Conservation (phyloP, 2,797 vertebrate species). For the Clarias fuscus region DNA sequence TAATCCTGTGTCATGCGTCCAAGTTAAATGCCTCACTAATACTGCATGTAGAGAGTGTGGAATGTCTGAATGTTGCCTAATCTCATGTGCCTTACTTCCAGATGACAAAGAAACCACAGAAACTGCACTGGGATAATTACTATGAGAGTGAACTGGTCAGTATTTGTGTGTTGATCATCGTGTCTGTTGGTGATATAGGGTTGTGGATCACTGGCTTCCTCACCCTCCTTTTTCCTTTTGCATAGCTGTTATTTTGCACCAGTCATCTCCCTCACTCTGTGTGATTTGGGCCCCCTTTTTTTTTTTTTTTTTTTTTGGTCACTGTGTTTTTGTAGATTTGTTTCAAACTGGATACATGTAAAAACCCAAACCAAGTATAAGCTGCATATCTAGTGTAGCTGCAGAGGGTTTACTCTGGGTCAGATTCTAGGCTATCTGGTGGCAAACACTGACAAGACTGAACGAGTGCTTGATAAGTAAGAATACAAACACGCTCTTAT, state of each 20-base stretch:
- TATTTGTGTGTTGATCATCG: constrained; percentile 67
- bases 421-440: constrained; percentile 39
- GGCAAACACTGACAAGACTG: constrained; percentile 48
- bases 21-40: constrained; percentile 12
- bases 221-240: constrained; percentile 66
- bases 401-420: constrained; percentile 42
- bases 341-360: neutral
- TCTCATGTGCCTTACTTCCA: constrained; percentile 82
- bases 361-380: neutral
- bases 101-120: constrained; percentile 90
- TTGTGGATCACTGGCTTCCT: constrained; percentile 61
- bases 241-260: constrained; percentile 58
- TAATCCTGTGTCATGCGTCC: neutral
- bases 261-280: constrained; percentile 13
- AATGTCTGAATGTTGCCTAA: constrained; percentile 66
- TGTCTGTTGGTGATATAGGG: constrained; percentile 56
- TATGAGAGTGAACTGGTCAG: constrained; percentile 96
- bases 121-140: constrained; percentile 94
- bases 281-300: constrained; percentile 10
- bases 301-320: constrained; percentile 57
- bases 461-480: constrained; percentile 44
- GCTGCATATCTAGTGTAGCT: neutral
- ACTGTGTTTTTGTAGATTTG: constrained; percentile 48
- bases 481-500: constrained; percentile 50
- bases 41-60: constrained; percentile 46